Base-by-base conservation (phyloP, 2,113 vertebrate species). In the Grammomys surdaster region DNA sequence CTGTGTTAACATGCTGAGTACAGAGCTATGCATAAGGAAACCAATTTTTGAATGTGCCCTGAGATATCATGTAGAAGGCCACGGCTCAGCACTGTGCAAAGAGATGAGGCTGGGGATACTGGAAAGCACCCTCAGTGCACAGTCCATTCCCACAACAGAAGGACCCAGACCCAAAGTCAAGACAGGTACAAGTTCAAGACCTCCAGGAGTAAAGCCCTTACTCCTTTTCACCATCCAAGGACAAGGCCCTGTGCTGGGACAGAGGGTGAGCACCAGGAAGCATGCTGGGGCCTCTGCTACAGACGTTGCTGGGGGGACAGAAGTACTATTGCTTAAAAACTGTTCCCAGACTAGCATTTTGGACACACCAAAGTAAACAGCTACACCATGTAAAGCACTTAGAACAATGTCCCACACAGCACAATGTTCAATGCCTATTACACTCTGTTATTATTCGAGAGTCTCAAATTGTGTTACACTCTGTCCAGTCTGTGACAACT, bases 341-440 rank as follows among this genome's bases (percentile, higher is more conserved):
- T 0, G 43, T 28, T 91, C 54, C 24, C 6, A 91, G 72, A 89
- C 20, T 48, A 88, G 46, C 54, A 65, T 84, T 89, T 28, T 73
- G 63, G 88, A 96, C 76, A 88, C 12, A 58, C 46, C 77, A 89
- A 86, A 76, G 72, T 46, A 89, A 94, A 76, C 2, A 24, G 69
- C 80, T 88, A 28, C 69, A 70, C 65, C 77, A 72, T 9, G 24
- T 12, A 85, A 54, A 89, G 89, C 63, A 75, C 31, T 73, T 1
- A 88, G 70, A 58, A 89, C 87, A 89, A 89, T 89, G 87, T 89
- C 87, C 54, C 87, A 75, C 54, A 48, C 16, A 48, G 17, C 54
- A 90, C 40, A 76, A 81, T 63, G n/a, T n/a, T 60, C 51, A 89
- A 73, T 89, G 69, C 40, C 87, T 88, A 54, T 73, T 88, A 56